Conservation (phyloP, 2,888 invertebrate genomes). For the Anoplius nigerrimus region DNA sequence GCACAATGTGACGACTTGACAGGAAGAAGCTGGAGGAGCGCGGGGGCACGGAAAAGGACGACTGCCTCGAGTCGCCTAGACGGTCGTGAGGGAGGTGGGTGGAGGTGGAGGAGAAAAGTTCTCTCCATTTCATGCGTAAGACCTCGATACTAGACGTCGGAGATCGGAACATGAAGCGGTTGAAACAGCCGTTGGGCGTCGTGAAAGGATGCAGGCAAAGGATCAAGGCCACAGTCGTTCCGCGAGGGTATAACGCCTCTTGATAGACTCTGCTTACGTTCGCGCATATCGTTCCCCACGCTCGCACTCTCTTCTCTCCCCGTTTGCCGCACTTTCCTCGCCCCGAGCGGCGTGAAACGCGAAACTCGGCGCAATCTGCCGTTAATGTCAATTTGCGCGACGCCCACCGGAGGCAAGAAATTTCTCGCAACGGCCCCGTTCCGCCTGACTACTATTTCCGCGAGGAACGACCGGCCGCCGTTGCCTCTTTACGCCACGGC, state of each 20-base stretch:
- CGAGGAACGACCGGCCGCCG: no score
- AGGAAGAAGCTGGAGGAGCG: conserved; percentile 37
- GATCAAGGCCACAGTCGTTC: conserved; percentile 17
- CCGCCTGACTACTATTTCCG: no score
- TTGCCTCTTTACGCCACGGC: no score
- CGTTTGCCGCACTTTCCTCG: neutral
- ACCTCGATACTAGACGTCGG: conserved; percentile 10
- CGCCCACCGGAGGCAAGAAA: no score
- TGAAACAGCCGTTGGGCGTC: conserved; percentile 38
- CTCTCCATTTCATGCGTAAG: neutral
- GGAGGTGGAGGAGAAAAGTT: neutral
- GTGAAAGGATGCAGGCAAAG: no score
- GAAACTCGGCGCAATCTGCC: neutral
- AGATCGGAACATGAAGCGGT: conserved; percentile 31
- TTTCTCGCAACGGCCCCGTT: no score
- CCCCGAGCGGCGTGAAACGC: neutral
- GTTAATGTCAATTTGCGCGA: no score
- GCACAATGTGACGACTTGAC: conserved; percentile 52
- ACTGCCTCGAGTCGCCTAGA: neutral
- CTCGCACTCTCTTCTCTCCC: neutral
- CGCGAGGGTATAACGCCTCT: neutral
- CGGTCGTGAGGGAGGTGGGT: conserved; percentile 2
- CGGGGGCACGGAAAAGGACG: neutral
- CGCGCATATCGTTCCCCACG: neutral
- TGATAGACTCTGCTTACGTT: neutral